These are phyloP conservation scores for Hemistola chrysoprasaria DNA, from an alignment of 2,888 invertebrate genomes.

Conservation along the genomic window DNA sequence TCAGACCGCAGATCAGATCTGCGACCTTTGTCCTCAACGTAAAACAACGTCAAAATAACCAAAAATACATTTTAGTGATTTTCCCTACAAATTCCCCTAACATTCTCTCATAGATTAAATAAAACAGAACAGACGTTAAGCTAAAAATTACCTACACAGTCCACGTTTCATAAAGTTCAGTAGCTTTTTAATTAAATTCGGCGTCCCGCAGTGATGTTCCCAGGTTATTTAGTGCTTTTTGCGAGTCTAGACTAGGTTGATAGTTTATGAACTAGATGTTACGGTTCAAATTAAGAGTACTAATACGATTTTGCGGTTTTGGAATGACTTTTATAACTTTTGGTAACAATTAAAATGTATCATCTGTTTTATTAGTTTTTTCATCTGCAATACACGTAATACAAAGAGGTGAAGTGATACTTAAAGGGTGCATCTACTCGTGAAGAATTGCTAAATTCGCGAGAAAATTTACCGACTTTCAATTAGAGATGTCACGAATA, in stretches of 20 bases:
- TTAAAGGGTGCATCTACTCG: too few species aligned
- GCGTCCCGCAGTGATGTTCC: conserved; percentile 24
- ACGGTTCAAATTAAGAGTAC: conserved; percentile 4
- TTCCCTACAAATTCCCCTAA: neutral
- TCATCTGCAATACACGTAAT: too few species aligned
- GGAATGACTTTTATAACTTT: too few species aligned
- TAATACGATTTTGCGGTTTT: too few species aligned
- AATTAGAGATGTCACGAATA: too few species aligned
- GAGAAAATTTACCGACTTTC: too few species aligned
- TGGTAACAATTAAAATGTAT: too few species aligned
- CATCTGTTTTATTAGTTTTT: too few species aligned
- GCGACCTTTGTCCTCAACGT: too few species aligned
- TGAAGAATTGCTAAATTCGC: too few species aligned
- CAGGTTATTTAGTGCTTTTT: conserved; percentile 17
- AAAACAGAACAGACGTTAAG: conserved; percentile 1
- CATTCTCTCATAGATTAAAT: conserved; percentile 5
- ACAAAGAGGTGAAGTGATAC: too few species aligned
- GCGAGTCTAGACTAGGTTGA: conserved; percentile 13
- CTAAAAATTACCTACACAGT: conserved; percentile 28
- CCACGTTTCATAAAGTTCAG: conserved; percentile 1
- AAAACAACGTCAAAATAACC: neutral
- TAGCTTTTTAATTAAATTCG: conserved; percentile 50
- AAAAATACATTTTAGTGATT: neutral
- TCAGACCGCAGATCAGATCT: too few species aligned
- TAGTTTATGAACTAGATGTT: conserved; percentile 21